Base-by-base conservation (phyloP, 2,888 invertebrate genomes). In the Cyclophora punctaria region DNA sequence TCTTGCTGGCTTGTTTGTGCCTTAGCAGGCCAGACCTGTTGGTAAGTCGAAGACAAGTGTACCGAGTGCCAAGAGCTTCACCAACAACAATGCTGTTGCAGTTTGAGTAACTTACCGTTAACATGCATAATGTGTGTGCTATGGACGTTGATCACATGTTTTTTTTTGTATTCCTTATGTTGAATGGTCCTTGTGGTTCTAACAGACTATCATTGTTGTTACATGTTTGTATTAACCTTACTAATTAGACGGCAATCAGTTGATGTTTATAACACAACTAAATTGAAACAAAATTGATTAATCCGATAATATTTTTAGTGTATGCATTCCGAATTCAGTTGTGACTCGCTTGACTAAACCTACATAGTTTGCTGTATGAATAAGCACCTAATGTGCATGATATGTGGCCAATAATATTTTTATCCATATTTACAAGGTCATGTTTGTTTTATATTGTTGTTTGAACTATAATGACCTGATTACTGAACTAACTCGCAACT, bases 1-100 rank as follows among this genome's bases (percentile, higher is more conserved):
- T 92, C 88, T 91, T 92, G 91, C 91, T 92, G 91, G 92, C 92
- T 91, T 92, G 91, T 91, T 91, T 92, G 91, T 92, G 91, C 91
- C 91, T 92, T 90, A 89, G 89, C 87, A 91, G 92, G 92, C 92
- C 92, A 91, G 92, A 92, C 90, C 90, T 92, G 88, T 90, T 92
- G 92, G 92, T 92, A 92, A 92, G 92, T 92, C 73, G 79, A 85
- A 83, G 80, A 83, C 64, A 69, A 71, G 67, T 64, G 72, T 74
- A 76, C 65, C 71, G 79, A 79, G 76, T 81, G 84, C 74, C 65
- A 71, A 73, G 66, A 74, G 85, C 86, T 85, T 84, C 71, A 74
- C 72, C 74, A 75, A 79, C 79, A 79, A 75, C 73, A 73, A 80
- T 56, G 83, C 83, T 85, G 78, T 78, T 75, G 77, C 83, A 70